Base-by-base conservation (phyloP, 2,797 vertebrate species). In the Salmo trutta region DNA sequence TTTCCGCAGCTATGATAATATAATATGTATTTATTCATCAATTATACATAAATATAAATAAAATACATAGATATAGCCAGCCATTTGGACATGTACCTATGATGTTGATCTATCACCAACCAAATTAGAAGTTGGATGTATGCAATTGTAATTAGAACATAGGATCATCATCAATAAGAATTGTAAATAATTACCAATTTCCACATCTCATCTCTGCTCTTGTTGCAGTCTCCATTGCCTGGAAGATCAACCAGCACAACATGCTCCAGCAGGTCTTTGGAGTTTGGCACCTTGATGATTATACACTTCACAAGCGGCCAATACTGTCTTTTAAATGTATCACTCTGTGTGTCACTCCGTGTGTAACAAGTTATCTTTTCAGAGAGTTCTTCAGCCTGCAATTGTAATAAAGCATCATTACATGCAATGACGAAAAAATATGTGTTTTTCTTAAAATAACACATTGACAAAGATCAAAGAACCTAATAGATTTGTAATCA, bases 271-370 rank as follows among this genome's bases (percentile, higher is more conserved):
- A 91, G 41, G 0, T 64, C 15, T 10, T 66, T 77, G 51, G 31
- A 72, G 0, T 74, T 0, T 27, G 92, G 92, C 10, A 92, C 80
- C 64, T 29, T 86, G 36, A 92, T 53, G 0, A 82, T 92, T 16
- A 92, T 88, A 82, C 85, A 86, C 65, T 90, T 91, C 53, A 93
- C 89, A 1, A 93, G 68, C 0, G 91, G 91, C 91, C 90, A 93
- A 5, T 85, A 92, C 31, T 59, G 82, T 0, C 33, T 0, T 6
- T 67, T 75, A 65, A 41, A 24, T 52, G 21, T 5, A 3, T 33
- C 27, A 2, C 6, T 0, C 27, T 1, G 8, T 4, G 31, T 31
- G 24, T 66, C 68, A 53, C 27, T 81, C 84, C 67, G 82, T 70
- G 83, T 85, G 75, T 77, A 91, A 54, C 52, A 79, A 4, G 0